A percentile compares a stretch with the other conserved stretches of the same genome.
These are phyloP conservation scores for Anguilla rostrata DNA, from an alignment of 2,113 vertebrate genomes.

Conservation along the genomic window DNA sequence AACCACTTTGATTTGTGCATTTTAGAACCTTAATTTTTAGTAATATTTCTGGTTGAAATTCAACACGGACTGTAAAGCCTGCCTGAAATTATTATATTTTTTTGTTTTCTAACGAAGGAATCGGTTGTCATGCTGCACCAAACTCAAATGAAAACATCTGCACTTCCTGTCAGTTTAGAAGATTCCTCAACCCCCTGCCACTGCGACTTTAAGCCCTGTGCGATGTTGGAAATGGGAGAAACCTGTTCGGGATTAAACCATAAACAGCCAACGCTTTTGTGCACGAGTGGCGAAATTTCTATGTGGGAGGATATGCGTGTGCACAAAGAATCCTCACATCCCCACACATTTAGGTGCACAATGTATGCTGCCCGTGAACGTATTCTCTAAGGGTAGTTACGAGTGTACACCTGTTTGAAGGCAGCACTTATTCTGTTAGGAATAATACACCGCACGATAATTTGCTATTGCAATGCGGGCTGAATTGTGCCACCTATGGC, in stretches of 20 bases:
- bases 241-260: constrained; percentile 42
- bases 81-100: too few relatives aligned
- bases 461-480: too few relatives aligned
- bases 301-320: neutral
- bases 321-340: constrained; percentile 11
- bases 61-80: too few relatives aligned
- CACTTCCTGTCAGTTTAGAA: constrained; percentile 17
- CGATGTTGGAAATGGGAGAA: constrained; percentile 24
- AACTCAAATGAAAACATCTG: neutral
- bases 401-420: neutral
- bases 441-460: neutral
- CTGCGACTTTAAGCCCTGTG: neutral
- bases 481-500: too few relatives aligned
- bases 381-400: neutral
- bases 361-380: neutral
- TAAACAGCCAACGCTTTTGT: constrained; percentile 25
- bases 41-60: too few relatives aligned
- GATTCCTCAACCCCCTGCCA: neutral
- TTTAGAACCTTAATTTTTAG: too few relatives aligned
- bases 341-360: neutral
- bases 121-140: neutral
- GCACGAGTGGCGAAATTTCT: constrained; percentile 17
- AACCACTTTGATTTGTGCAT: too few relatives aligned
- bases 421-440: neutral
- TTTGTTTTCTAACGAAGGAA: too few relatives aligned